Conservation (phyloP, 2,113 vertebrate species). For the Elgaria multicarinata region DNA sequence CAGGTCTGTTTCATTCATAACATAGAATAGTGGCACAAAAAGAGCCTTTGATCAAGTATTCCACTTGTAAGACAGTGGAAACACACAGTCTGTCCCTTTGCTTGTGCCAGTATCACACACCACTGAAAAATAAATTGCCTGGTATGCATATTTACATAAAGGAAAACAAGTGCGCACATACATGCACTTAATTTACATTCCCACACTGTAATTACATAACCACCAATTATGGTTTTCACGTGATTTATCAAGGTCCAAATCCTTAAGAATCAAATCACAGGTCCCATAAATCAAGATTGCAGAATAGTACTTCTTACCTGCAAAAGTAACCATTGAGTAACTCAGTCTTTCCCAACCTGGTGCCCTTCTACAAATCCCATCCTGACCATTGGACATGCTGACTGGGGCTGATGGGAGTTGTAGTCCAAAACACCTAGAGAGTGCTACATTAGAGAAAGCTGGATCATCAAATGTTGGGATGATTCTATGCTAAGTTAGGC, state of each 20-base stretch:
- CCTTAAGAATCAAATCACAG: neutral
- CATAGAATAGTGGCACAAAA: conserved; percentile 28
- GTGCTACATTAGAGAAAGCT: no score
- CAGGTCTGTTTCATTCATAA: conserved; percentile 46
- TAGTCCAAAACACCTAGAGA: no score
- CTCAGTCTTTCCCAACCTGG: no score
- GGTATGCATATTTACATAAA: neutral
- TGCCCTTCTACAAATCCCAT: no score
- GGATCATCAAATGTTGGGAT: no score
- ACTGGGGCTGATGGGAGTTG: no score
- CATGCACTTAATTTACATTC: neutral
- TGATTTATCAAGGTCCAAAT: neutral
- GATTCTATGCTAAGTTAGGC: neutral
- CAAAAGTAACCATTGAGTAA: neutral
- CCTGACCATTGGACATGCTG: no score
- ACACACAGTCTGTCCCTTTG: no score
- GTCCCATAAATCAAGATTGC: neutral
- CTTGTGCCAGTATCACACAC: neutral
- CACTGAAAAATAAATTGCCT: neutral
- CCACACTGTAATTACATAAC: neutral
- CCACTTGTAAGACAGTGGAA: neutral
- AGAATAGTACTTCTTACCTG: neutral
- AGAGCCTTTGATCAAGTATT: neutral
- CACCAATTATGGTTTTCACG: neutral
- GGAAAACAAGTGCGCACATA: neutral